phyloP scores from a whole-genome alignment of 2,888 invertebrate genomes.

The Thelaira solivaga region DNA sequence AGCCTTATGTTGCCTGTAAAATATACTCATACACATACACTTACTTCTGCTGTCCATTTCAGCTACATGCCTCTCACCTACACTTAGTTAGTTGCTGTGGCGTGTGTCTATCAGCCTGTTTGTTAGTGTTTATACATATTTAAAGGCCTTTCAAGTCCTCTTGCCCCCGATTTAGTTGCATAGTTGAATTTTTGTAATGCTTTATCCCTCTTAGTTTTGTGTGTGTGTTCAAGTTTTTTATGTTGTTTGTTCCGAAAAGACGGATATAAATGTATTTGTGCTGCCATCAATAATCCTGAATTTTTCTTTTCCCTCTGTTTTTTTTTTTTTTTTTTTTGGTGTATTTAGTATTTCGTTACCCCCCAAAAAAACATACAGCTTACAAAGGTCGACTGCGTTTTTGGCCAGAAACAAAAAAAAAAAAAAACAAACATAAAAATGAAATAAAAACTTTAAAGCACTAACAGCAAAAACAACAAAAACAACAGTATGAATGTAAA shows the following conservation, averaged over 20 bases:
- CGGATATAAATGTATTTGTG: conserved; percentile 57
- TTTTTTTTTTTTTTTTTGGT: no score
- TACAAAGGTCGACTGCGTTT: conserved; percentile 68
- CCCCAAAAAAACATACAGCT: conserved; percentile 53
- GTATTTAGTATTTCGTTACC: conserved; percentile 28
- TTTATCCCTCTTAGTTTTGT: conserved; percentile 18
- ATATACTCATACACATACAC: no score
- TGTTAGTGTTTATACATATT: not conserved
- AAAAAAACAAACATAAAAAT: conserved; percentile 1
- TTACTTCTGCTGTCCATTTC: conserved; percentile 35
- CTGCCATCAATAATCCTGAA: conserved; percentile 73
- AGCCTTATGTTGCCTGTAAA: conserved; percentile 60
- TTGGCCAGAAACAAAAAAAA: conserved; percentile 51
- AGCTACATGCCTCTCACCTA: not conserved
- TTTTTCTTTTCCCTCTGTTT: conserved; percentile 63
- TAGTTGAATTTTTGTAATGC: conserved; percentile 20
- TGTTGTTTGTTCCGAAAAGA: conserved; percentile 43
- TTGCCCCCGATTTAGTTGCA: conserved; percentile 5
- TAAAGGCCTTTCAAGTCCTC: conserved; percentile 33
- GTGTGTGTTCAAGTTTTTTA: not conserved
- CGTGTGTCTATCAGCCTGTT: not conserved
- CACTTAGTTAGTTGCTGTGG: not conserved
- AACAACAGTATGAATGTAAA: conserved; percentile 19
- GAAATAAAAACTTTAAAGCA: conserved; percentile 38
- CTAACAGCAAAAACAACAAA: conserved; percentile 16